A percentile compares a stretch with the other conserved stretches of the same genome.
phyloP scores from a whole-genome alignment of 2,113 vertebrate species.

The Larimichthys crocea region DNA sequence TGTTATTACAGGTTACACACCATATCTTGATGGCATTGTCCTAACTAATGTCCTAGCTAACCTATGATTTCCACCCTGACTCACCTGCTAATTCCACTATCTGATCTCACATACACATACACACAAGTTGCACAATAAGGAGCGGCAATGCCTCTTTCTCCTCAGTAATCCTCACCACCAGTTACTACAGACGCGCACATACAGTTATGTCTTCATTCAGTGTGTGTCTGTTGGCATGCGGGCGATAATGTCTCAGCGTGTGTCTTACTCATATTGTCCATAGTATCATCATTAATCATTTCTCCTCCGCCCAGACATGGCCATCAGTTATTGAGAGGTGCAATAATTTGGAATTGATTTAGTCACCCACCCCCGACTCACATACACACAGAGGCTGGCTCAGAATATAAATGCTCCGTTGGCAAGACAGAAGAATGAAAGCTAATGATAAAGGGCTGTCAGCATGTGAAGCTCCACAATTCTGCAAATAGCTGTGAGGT shows the following conservation, averaged over 20 bases:
- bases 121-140: conserved; percentile 25
- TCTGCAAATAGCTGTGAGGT: conserved; percentile 53
- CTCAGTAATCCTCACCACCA: conserved; percentile 46
- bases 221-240: conserved; percentile 49
- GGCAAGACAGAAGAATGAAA: conserved; percentile 61
- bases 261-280: conserved; percentile 80
- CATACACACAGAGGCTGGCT: conserved; percentile 44
- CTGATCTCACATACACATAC: conserved; percentile 26
- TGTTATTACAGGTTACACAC: not conserved
- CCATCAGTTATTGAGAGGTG: conserved; percentile 81
- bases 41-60: not conserved
- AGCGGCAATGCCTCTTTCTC: conserved; percentile 54
- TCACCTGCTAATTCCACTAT: conserved; percentile 6
- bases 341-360: conserved; percentile 84
- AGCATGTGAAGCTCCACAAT: conserved; percentile 44
- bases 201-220: conserved; percentile 39
- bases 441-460: conserved; percentile 68
- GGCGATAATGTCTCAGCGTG: conserved; percentile 71
- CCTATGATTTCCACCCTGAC: not conserved
- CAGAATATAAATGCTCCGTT: conserved; percentile 70
- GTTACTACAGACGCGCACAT: conserved; percentile 37
- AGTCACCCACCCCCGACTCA: conserved; percentile 48
- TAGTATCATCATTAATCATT: conserved; percentile 82
- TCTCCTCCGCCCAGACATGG: conserved; percentile 69
- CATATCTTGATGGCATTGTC: not conserved